Evolutionary conservation across 30 jellyfish, hydroid and myxozoan genomes (phyloP).

Genomic region (Clytia hemisphaerica): DNA sequence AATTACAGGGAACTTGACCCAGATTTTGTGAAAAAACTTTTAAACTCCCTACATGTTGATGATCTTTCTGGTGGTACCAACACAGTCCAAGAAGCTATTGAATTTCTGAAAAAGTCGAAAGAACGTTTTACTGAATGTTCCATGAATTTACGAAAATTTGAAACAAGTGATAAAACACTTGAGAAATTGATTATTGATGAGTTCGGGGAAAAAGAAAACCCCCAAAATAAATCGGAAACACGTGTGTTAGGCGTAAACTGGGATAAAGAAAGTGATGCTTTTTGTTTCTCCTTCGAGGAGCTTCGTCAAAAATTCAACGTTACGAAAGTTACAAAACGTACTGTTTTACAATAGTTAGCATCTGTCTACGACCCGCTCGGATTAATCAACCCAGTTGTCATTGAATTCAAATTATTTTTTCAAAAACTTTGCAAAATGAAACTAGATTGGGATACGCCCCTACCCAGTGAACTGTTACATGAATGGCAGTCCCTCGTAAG

Average conservation of each 20-base stretch:
- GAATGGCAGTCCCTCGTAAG: no score
- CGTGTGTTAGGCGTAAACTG: constrained; percentile 23
- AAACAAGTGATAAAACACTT: not conserved
- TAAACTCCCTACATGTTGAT: constrained; percentile 20
- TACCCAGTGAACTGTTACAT: constrained; percentile 3
- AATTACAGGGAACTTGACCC: not conserved
- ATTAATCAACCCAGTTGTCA: not conserved
- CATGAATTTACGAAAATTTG: not conserved
- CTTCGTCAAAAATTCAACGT: no score
- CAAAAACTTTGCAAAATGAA: constrained; percentile 16
- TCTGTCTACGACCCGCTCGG: constrained; percentile 26
- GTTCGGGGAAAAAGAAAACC: no score
- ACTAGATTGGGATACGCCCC: constrained; percentile 5
- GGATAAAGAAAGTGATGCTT: not conserved
- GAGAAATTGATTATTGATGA: not conserved
- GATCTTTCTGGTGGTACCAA: not conserved
- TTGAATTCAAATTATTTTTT: constrained; percentile 13
- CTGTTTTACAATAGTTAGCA: no score
- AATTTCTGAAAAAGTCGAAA: constrained; percentile 3
- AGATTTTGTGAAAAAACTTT: constrained; percentile 9
- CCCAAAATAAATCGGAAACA: no score
- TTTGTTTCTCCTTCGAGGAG: not conserved
- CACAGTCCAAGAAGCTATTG: constrained; percentile 11
- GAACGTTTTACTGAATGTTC: not conserved
- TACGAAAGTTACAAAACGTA: no score